Base-by-base conservation (phyloP, 2,888 invertebrate species). In the Xanthorhoe designata region DNA sequence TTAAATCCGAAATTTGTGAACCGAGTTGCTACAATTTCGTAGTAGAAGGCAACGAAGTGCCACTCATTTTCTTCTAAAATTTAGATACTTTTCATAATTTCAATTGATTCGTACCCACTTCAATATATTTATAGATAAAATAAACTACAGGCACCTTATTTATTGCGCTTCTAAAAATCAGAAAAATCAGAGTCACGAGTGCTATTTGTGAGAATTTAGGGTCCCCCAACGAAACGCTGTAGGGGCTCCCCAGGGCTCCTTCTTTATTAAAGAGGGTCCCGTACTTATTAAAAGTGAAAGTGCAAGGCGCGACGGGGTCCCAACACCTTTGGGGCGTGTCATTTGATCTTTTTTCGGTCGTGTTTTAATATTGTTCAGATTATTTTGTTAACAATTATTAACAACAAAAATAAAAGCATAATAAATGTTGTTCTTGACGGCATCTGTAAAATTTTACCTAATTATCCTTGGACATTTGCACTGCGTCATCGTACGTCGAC, bases 201-300 rank as follows among this genome's bases (percentile, higher is more conserved):
- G 56, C 75, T 70, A 76, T 74, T 75, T 71, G 78, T 73, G 77
- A 79, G 82, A 82, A 88, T 85, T 85, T 83, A 84, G 77, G 83
- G 75, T 69, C 80, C 85, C 86, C 84, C 79, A 80, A 82, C 81
- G 80, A 75, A 76, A 79, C 71, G 77, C 81, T 79, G 76, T 72
- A 59, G 79, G 84, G 85, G 79, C 76, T 83, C 88, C 88, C 86
- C 75, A 75, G 84, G 86, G 89, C 84, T 78, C 78, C 77, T 78
- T 85, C 83, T 89, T 89, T 91, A 91, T 91, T 91, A 91, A 90
- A 88, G 82, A 81, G 90, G 91, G 87, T 83, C 79, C 83, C 74
- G 77, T 81, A 83, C 84, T 89, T 90, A 91, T 90, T 90, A 90
- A 89, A 89, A 83, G 81, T 77, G 82, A 83, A 81, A 86, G 83